phyloP scores from a whole-genome alignment of 2,113 vertebrate genomes.

The Serilophus lunatus region DNA sequence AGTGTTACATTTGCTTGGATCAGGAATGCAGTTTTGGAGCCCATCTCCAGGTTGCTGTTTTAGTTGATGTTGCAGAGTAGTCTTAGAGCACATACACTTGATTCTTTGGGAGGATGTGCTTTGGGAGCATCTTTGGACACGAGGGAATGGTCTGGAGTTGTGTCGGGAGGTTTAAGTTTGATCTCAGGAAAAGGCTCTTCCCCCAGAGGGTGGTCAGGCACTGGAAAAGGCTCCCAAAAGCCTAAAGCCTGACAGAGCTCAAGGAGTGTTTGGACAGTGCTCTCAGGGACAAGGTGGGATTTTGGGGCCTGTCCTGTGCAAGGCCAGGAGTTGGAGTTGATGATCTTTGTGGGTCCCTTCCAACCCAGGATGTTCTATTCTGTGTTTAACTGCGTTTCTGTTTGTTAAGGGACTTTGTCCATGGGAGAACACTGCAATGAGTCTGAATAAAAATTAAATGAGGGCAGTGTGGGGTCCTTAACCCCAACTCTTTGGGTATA shows the following conservation, averaged over 20 bases:
- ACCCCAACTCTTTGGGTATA: accelerated
- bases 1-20: not conserved
- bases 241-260: not conserved
- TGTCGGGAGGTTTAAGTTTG: not conserved
- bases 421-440: not conserved
- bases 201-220: not conserved
- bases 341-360: not conserved
- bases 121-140: not conserved
- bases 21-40: not conserved
- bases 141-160: not conserved
- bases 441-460: not conserved
- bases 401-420: not conserved
- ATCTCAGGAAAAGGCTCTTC: not conserved
- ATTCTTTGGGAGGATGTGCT: not conserved
- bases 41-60: accelerated
- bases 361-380: not conserved
- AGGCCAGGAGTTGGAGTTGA: not conserved
- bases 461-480: not conserved
- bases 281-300: not conserved
- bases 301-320: not conserved
- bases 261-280: not conserved
- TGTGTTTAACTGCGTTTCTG: not conserved
- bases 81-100: not conserved
- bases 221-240: not conserved
- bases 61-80: not conserved